A percentile compares a stretch with the other conserved stretches of the same genome.
These are phyloP conservation scores for Battus philenor DNA, from an alignment of 1,140 invertebrate species.

Conservation along the genomic window DNA sequence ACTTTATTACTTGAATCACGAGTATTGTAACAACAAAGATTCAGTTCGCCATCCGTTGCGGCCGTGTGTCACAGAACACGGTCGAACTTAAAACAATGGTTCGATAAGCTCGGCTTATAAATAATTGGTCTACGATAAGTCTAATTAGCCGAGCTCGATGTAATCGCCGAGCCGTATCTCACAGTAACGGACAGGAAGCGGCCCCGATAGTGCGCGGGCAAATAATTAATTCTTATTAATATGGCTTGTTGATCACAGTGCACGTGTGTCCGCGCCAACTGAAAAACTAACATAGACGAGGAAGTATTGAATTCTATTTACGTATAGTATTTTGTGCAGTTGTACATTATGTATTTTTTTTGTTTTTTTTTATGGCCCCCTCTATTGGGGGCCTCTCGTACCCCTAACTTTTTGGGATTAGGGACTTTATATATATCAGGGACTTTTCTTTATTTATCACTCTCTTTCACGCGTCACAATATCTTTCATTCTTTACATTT, in stretches of 20 bases:
- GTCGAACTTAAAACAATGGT: conserved; percentile 45
- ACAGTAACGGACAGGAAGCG: conserved; percentile 38
- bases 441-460: too few species aligned
- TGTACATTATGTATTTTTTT: too few species aligned
- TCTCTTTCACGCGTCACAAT: too few species aligned
- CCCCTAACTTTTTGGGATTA: too few species aligned
- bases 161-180: conserved; percentile 49
- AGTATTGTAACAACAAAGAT: conserved; percentile 2
- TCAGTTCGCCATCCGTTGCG: conserved; percentile 13
- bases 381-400: too few species aligned
- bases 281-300: not conserved
- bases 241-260: conserved; percentile 27
- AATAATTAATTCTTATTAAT: conserved; percentile 46
- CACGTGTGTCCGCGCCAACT: conserved; percentile 25
- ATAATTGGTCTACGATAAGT: conserved; percentile 68
- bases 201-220: conserved; percentile 25
- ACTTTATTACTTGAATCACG: too few species aligned
- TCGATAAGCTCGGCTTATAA: conserved; percentile 63
- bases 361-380: too few species aligned
- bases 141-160: conserved; percentile 59
- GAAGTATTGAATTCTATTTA: too few species aligned
- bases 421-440: too few species aligned
- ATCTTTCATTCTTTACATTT: too few species aligned
- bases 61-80: conserved; percentile 35
- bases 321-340: not conserved